Base-by-base conservation (phyloP, 2,113 vertebrate genomes). In the Prunella fulvescens region DNA sequence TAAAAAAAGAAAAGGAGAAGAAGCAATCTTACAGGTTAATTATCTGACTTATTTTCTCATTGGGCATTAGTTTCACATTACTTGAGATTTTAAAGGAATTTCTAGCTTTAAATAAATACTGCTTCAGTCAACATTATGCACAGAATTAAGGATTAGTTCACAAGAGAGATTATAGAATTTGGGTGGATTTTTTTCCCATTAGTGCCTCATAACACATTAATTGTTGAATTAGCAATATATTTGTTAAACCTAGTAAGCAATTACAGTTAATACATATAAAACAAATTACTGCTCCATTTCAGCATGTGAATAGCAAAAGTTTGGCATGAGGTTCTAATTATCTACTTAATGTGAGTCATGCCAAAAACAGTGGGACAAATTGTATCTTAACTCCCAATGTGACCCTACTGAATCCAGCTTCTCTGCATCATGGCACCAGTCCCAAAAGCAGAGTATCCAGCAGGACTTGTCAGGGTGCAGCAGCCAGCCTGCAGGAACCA, bases 241-340 rank as follows among this genome's bases (percentile, higher is more conserved):
- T 92, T 96, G 62, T 91, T 78, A 87, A 85, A 57, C 61, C 66
- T 53, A 79, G 73, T 82, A 93, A 85, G 73, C 81, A 91, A 90
- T 94, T 93, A 78, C 7, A 89, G 65, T 54, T 93, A 92, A 82
- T 76, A 87, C 9, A 40, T 54, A 76, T 91, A 80, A 93, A 93
- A 72, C 51, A 92, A 91, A 86, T 73, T 64, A 89, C 89, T 54
- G 58, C 45, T 81, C 37, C 48, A 22, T 71, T 91, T 87, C 69
- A 69, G 78, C 88, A 87, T 1, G 5, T 12, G 25, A 78, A 66
- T 14, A 91, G 71, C 0, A 4, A 29, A 89, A 64, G 50, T 82
- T 53, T 91, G 84, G 78, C 94, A 95, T 51, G 62, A 91, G 86
- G 74, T 95, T 95, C 70, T 87, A 92, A 97, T 96, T 92, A 94